phyloP scores from a whole-genome alignment of 2,113 vertebrate genomes.

The Eclectus roratus region DNA sequence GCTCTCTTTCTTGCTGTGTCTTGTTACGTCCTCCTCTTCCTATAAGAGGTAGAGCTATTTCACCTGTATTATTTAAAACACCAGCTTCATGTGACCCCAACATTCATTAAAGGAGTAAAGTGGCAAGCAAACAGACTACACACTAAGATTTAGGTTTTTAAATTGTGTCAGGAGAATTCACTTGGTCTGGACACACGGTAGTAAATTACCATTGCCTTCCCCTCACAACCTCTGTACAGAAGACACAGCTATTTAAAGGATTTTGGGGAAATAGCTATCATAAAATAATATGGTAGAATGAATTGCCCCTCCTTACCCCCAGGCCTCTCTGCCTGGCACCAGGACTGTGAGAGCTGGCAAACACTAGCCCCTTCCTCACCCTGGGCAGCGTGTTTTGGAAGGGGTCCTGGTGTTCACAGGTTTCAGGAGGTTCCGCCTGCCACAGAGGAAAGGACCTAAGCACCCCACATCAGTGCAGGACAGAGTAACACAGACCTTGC shows the following conservation, averaged over 20 bases:
- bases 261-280: background rate
- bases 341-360: background rate
- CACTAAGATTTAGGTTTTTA: background rate
- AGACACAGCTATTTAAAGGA: background rate
- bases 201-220: background rate
- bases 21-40: background rate
- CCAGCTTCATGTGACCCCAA: background rate
- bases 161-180: background rate
- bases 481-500: background rate
- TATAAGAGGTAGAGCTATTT: background rate
- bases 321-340: background rate
- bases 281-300: background rate
- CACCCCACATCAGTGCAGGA: background rate
- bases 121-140: background rate
- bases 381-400: background rate
- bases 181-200: accelerated
- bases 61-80: background rate
- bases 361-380: background rate
- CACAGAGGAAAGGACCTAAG: background rate
- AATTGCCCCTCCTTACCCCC: background rate
- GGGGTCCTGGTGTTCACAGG: background rate
- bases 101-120: background rate
- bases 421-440: background rate
- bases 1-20: background rate
- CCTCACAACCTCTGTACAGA: background rate